These are phyloP conservation scores for Heterocephalus glaber DNA, from an alignment of 2,113 vertebrate species.

Conservation along the genomic window DNA sequence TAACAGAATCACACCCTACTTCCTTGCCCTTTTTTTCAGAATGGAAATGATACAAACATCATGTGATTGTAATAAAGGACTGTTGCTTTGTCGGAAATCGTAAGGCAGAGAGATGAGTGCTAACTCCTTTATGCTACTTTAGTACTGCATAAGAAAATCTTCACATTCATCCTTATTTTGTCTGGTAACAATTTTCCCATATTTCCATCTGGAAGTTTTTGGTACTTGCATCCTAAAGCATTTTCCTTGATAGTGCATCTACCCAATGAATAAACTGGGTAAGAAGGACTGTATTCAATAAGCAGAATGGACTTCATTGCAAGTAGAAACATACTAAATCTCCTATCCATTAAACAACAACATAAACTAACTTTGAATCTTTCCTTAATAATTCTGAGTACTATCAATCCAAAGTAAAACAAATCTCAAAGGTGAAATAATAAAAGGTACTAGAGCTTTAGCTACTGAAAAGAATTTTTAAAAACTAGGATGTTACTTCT, in stretches of 20 bases:
- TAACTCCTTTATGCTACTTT: accelerated
- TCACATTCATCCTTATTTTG: not conserved
- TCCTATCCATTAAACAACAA: not conserved
- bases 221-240: not conserved
- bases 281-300: not conserved
- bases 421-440: constrained; percentile 27
- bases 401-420: not conserved
- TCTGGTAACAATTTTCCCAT: not conserved
- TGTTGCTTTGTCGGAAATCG: not conserved
- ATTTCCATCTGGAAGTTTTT: not conserved
- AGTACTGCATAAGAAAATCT: not conserved
- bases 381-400: constrained; percentile 41
- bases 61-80: not conserved
- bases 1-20: not conserved
- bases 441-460: not conserved
- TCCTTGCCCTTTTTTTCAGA: not conserved
- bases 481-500: not conserved
- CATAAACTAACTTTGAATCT: constrained; percentile 20
- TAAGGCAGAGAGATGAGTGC: not conserved
- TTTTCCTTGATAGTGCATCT: not conserved
- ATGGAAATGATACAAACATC: not conserved
- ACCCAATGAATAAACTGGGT: not conserved
- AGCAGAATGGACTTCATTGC: constrained; percentile 6
- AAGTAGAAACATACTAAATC: not conserved
- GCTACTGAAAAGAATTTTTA: not conserved